Evolutionary conservation across 2,888 invertebrate species (phyloP).

Genomic region (Corythucha ciliata): DNA sequence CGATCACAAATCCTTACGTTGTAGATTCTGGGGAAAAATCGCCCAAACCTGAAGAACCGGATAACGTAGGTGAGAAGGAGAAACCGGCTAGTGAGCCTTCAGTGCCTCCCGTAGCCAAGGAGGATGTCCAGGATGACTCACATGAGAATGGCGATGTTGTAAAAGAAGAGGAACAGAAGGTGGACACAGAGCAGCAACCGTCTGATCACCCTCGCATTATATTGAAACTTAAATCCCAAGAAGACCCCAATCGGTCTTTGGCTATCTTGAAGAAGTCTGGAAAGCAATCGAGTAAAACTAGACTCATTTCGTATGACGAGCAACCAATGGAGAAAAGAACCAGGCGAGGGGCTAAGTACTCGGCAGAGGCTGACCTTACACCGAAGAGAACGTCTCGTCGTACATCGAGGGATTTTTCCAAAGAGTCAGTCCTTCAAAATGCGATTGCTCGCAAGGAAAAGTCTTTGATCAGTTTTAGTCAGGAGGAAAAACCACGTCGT

Average conservation of each 20-base stretch:
- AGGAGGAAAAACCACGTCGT: constrained; percentile 45
- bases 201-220: background rate
- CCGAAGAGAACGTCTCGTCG: constrained; percentile 56
- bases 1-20: too few relatives aligned
- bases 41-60: background rate
- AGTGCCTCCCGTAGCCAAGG: background rate
- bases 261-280: background rate
- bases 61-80: background rate
- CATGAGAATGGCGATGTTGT: constrained; percentile 1
- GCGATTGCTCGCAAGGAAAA: constrained; percentile 66
- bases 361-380: constrained; percentile 35
- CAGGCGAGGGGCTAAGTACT: too few relatives aligned
- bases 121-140: background rate
- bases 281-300: too few relatives aligned
- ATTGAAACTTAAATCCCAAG: background rate
- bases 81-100: background rate
- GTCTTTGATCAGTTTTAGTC: constrained; percentile 46
- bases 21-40: background rate
- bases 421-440: constrained; percentile 55
- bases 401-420: constrained; percentile 50
- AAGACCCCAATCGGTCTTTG: background rate
- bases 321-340: too few relatives aligned
- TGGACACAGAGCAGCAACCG: background rate
- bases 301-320: too few relatives aligned
- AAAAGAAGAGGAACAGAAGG: background rate